These are phyloP conservation scores for Ceratoteleas bidentatus DNA, from an alignment of 1,140 invertebrate species.

Conservation along the genomic window DNA sequence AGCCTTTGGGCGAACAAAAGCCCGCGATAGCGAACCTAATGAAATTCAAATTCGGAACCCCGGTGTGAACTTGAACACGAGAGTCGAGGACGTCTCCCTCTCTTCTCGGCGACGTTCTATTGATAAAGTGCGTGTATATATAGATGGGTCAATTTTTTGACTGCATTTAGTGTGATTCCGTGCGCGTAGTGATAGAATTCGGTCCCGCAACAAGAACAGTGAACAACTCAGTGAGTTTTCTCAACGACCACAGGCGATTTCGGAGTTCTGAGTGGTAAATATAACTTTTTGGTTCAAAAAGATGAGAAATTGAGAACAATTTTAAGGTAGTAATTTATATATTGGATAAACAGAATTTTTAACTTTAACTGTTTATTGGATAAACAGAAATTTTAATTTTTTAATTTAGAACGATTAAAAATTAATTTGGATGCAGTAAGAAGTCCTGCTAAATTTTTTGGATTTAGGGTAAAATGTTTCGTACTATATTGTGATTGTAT, in stretches of 20 bases:
- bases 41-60: conserved; percentile 9
- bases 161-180: background rate
- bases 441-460: no score
- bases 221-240: background rate
- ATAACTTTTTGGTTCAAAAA: no score
- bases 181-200: background rate
- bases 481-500: no score
- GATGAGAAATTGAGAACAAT: no score
- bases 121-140: conserved; percentile 25
- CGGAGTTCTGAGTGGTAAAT: no score
- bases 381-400: no score
- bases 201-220: background rate
- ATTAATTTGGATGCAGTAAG: no score
- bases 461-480: no score
- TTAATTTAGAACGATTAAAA: no score
- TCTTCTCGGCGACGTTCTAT: background rate
- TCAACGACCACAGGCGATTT: background rate
- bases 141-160: conserved; percentile 24
- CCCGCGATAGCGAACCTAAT: background rate
- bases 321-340: no score
- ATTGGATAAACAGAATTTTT: no score
- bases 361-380: no score
- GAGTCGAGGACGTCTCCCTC: background rate
- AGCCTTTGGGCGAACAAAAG: background rate
- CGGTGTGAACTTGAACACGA: conserved; percentile 3